phyloP scores from a whole-genome alignment of 2,113 vertebrate species.

The Grammomys surdaster region DNA sequence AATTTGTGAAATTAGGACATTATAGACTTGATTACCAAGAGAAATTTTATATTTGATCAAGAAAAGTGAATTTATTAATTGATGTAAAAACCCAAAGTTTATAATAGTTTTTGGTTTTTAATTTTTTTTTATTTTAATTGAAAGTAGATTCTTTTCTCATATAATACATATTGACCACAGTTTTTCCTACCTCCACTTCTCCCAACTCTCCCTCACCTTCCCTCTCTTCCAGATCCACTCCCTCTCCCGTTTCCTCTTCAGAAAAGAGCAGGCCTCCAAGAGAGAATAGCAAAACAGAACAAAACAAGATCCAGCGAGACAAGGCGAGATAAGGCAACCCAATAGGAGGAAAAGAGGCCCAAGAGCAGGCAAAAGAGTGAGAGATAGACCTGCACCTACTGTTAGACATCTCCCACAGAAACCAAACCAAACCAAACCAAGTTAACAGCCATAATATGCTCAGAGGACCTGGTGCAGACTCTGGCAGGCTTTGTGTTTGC shows the following conservation, averaged over 20 bases:
- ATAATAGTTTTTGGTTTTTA: slow-evolving; percentile 58
- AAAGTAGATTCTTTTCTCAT: neutral
- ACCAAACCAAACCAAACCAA: neutral
- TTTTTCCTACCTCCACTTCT: neutral
- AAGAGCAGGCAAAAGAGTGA: neutral
- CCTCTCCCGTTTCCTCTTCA: neutral
- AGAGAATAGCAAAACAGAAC: neutral
- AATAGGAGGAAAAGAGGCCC: neutral
- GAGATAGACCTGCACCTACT: neutral
- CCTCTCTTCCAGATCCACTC: neutral
- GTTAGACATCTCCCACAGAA: neutral
- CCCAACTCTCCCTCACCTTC: neutral
- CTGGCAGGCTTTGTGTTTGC: neutral
- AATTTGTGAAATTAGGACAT: neutral
- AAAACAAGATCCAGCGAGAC: neutral
- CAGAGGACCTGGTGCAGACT: neutral
- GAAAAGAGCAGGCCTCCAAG: neutral
- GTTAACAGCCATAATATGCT: neutral
- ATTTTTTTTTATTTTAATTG: neutral
- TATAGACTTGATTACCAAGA: slow-evolving; percentile 48
- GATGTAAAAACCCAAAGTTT: slow-evolving; percentile 69
- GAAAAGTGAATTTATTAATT: slow-evolving; percentile 50
- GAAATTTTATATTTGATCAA: slow-evolving; percentile 53
- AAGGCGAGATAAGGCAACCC: neutral
- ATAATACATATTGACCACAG: neutral